Conservation (phyloP, 2,888 invertebrate species). For the Tillus elongatus region DNA sequence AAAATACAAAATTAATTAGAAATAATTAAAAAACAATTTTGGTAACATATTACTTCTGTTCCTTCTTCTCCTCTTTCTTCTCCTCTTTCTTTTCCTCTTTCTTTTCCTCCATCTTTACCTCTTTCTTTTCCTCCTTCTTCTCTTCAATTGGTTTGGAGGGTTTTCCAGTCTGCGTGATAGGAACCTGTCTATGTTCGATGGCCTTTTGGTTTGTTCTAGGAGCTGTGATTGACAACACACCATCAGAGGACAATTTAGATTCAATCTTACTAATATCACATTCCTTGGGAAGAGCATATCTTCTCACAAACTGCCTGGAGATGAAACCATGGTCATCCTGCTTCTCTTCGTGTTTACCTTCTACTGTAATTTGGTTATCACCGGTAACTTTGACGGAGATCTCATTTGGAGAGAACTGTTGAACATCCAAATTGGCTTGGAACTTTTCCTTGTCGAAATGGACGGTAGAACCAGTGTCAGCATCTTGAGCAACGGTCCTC, state of each 20-base stretch:
- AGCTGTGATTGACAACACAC: slow-evolving; percentile 63
- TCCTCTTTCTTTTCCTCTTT: no score
- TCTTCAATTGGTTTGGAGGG: slow-evolving; percentile 20
- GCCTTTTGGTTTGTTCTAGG: slow-evolving; percentile 44
- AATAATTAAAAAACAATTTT: no score
- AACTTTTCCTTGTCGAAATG: slow-evolving; percentile 46
- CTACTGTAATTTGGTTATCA: slow-evolving; percentile 75
- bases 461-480: slow-evolving; percentile 20
- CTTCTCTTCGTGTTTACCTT: no score
- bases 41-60: no score
- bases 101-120: no score
- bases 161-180: slow-evolving; percentile 39
- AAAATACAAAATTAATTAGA: no score
- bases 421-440: slow-evolving; percentile 63
- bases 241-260: slow-evolving; percentile 69
- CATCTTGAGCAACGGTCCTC: slow-evolving; percentile 16
- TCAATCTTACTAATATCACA: no score
- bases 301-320: slow-evolving; percentile 66
- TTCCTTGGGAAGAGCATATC: slow-evolving; percentile 64
- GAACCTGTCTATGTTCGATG: slow-evolving; percentile 37
- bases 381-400: no score
- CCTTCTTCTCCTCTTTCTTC: no score
- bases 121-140: no score
- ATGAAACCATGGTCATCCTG: slow-evolving; percentile 68
- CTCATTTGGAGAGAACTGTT: slow-evolving; percentile 72